phyloP scores from a whole-genome alignment of 1,140 invertebrate genomes.

The Leptopilina clavipes region DNA sequence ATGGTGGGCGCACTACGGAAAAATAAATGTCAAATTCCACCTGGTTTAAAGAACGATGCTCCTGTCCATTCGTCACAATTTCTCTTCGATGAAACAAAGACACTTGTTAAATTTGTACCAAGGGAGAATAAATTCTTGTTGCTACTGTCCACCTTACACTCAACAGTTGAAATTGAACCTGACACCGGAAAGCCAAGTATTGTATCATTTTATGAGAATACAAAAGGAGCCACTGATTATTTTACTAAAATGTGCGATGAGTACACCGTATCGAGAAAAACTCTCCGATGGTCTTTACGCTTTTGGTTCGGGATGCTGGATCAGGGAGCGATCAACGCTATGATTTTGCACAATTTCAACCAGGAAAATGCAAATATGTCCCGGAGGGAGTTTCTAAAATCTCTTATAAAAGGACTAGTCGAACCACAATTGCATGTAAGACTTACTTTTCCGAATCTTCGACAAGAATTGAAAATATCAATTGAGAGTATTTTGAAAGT shows the following conservation, averaged over 20 bases:
- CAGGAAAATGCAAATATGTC: too few relatives aligned
- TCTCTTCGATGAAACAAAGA: slow-evolving; percentile 31
- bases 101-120: slow-evolving; percentile 26
- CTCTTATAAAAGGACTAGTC: too few relatives aligned
- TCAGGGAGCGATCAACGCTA: slow-evolving; percentile 48
- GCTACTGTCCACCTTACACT: slow-evolving; percentile 26
- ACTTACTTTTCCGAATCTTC: neutral
- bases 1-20: slow-evolving; percentile 64
- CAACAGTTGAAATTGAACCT: slow-evolving; percentile 16
- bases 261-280: slow-evolving; percentile 47
- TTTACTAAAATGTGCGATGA: neutral
- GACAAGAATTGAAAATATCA: neutral
- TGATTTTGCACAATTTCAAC: slow-evolving; percentile 48
- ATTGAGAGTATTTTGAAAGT: neutral
- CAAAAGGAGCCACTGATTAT: slow-evolving; percentile 19
- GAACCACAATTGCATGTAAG: neutral
- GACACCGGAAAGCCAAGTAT: neutral
- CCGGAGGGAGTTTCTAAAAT: too few relatives aligned
- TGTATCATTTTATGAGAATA: slow-evolving; percentile 17
- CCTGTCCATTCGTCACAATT: slow-evolving; percentile 36
- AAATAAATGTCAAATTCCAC: slow-evolving; percentile 61
- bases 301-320: slow-evolving; percentile 54
- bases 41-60: slow-evolving; percentile 48
- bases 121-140: slow-evolving; percentile 38
- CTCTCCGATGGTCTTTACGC: slow-evolving; percentile 56